phyloP scores from a whole-genome alignment of 2,113 vertebrate genomes.

The Pelecanoides urinatrix region DNA sequence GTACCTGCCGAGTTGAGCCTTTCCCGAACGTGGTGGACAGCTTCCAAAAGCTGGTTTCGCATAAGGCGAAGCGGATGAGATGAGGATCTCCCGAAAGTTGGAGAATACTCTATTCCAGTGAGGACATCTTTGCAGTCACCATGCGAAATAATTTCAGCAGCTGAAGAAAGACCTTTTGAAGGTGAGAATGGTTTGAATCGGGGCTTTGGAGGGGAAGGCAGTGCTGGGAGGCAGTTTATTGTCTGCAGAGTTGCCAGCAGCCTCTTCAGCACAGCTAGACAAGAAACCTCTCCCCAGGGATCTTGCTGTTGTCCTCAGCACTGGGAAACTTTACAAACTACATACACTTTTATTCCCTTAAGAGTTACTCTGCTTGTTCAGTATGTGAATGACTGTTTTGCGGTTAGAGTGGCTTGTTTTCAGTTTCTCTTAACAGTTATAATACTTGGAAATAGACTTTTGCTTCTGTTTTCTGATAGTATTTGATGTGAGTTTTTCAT shows the following conservation, averaged over 20 bases:
- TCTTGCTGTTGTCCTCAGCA: neutral
- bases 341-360: neutral
- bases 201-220: neutral
- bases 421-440: neutral
- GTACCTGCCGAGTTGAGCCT: neutral
- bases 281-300: neutral
- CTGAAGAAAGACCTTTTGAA: neutral
- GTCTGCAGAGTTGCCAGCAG: neutral
- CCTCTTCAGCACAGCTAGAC: neutral
- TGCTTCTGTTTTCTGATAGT: neutral
- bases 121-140: neutral
- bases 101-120: neutral
- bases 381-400: neutral
- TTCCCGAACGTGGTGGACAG: neutral
- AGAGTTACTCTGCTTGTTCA: neutral
- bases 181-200: neutral
- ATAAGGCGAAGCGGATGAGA: rapidly evolving
- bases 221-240: neutral
- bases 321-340: neutral
- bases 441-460: neutral
- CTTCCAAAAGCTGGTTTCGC: neutral
- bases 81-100: neutral
- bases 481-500: neutral
- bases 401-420: neutral
- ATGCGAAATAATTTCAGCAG: neutral